Base-by-base conservation (phyloP, 2,888 invertebrate species). In the Rhyacophila evoluta region DNA sequence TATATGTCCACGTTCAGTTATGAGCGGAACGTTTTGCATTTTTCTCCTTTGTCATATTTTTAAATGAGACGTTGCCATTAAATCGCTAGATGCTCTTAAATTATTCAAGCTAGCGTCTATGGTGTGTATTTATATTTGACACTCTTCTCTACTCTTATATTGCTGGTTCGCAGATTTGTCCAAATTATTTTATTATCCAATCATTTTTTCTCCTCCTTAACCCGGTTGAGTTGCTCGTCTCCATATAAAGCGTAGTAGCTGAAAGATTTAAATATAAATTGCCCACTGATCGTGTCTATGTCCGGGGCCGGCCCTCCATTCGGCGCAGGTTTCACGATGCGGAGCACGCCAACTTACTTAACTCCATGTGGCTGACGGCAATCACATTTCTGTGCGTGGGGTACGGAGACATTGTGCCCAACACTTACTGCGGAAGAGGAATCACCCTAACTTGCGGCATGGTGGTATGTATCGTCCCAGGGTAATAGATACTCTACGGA, bases 371-470 rank as follows among this genome's bases (percentile, higher is more conserved):
- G 99, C 94, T 99, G 91, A 98, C 99, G 87, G 98, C 99, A 89
- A 99, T 99, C 89, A 99, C 99, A 86, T 99, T 99, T 93, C 95
- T 99, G 87, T 98, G 98, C 91, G 98, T 99, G 86, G 99, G 99
- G 88, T 99, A 99, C 91, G 99, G 99, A 85, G 99, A 98, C 91
- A 98, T 98, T 87, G 99, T 99, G 86, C 99, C 99, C 87, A 99
- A 99, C 92, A 99, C 99, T 84, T 99, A 99, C 92, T 99, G 99
- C 92, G 99, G 99, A 86, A 93, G 99, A 87, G 98, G 97, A 86
- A 98, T 99, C 88, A 98, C 99, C 86, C 97, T 99, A 88, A 96
- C 97, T 87, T 98, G 98, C 86, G 99, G 99, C 88, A 98, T 99
- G 91, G 98, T 99, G 98, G 99, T 99, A 95, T 94, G 95, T 93